Evolutionary conservation across 2,888 invertebrate genomes (phyloP), one percentile per base, ranked within the genome.

Genomic region (Eristalis arbustorum): DNA sequence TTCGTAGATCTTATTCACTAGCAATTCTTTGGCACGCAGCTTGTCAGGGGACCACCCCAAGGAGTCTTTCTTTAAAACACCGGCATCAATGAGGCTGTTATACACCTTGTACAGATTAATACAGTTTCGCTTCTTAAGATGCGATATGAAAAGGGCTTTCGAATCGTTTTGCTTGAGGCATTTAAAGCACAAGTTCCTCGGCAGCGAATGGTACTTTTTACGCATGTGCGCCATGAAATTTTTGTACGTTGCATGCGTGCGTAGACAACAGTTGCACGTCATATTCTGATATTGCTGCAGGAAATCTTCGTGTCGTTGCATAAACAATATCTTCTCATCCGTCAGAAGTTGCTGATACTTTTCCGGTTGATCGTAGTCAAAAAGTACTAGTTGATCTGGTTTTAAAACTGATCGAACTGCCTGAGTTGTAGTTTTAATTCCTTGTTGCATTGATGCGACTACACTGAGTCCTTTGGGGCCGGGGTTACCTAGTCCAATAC

Each of bases 191-290:
- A 92, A 88, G 78, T 93, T 93, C 69, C 93, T 90, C 40, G 92
- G 92, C 82, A 93, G 74, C 40, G 90, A 89, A 11, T 91, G 91
- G 89, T 92, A 93, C 88, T 92, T 92, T 79, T 93, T 93, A 28
- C 93, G 91, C 90, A 93, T 93, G 81, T 93, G 93, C 6, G 93
- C 93, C 93, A 93, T 93, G 72, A 93, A 93, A 69, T 92, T 91
- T 88, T 93, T 93, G 73, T 93, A 93, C 3, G 92, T 92, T 37
- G 90, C 90, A 83, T 92, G 92, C 73, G 89, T 91, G 83, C 92
- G 92, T 76, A 91, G 90, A 81, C 93, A 93, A 75, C 93, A 93
- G 23, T 91, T 92, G 76, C 93, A 93, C 5, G 91, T 92, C 92
- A 93, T 92, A 63, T 90, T 91, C 88, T 93, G 93, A 82, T 92